phyloP scores from a whole-genome alignment of 2,113 vertebrate species.

The Otus sunia region DNA sequence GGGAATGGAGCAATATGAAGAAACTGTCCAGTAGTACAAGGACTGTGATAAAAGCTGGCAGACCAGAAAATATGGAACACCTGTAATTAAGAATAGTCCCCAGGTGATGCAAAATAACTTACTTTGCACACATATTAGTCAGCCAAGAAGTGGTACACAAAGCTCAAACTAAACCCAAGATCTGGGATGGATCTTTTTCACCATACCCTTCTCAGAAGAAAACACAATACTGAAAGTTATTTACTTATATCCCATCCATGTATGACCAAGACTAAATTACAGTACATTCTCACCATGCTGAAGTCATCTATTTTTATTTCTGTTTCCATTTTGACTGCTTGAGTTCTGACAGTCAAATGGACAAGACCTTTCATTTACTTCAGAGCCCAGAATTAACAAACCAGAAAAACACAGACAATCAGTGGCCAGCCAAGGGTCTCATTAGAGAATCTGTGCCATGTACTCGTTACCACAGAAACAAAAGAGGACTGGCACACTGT shows the following conservation, averaged over 20 bases:
- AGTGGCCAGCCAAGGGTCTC: conserved; percentile 63
- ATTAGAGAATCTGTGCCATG: conserved; percentile 60
- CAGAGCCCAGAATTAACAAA: conserved; percentile 60
- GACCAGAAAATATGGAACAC: neutral
- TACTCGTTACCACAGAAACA: conserved; percentile 65
- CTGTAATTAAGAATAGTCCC: neutral
- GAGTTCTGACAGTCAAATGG: neutral
- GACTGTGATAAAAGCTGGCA: neutral
- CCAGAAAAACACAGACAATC: conserved; percentile 55
- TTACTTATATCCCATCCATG: neutral
- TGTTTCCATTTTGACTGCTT: conserved; percentile 39
- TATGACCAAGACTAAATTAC: neutral
- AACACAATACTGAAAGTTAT: neutral
- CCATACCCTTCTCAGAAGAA: neutral
- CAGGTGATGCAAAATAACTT: neutral
- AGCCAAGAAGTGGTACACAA: neutral
- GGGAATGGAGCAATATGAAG: neutral
- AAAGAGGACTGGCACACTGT: conserved; percentile 47
- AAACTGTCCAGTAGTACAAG: neutral
- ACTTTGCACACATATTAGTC: neutral
- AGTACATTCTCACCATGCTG: neutral
- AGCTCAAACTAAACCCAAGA: neutral
- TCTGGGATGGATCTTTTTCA: neutral
- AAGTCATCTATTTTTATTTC: conserved; percentile 27
- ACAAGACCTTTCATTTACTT: conserved; percentile 55